A percentile compares a stretch with the other conserved stretches of the same genome.
Evolutionary conservation across 2,888 invertebrate species (phyloP).

Genomic region (Anticlea derivata): DNA sequence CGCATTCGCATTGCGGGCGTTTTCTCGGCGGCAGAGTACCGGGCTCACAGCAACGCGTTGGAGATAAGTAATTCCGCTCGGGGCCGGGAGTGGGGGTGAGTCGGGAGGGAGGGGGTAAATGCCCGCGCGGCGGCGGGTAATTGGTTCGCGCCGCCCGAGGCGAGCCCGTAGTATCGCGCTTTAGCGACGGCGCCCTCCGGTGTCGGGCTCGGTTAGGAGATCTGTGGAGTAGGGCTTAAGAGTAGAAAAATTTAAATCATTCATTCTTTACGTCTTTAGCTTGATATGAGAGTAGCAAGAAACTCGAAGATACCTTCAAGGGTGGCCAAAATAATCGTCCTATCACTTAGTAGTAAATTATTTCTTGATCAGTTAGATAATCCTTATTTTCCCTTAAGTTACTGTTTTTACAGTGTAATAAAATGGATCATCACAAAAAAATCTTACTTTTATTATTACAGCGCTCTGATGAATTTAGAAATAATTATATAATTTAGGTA

Average conservation of each 20-base stretch:
- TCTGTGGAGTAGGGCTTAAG: slow-evolving; percentile 53
- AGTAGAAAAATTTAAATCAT: slow-evolving; percentile 31
- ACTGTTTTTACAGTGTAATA: no score
- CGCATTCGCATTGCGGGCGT: slow-evolving; percentile 76
- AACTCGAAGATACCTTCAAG: no score
- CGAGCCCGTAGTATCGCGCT: slow-evolving; percentile 83
- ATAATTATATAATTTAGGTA: no score
- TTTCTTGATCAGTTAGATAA: no score
- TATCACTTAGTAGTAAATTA: no score
- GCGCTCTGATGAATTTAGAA: no score
- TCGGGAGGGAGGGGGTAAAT: slow-evolving; percentile 68
- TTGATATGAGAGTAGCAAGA: no score
- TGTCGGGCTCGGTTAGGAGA: slow-evolving; percentile 65
- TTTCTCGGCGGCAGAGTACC: slow-evolving; percentile 76
- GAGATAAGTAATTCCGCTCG: slow-evolving; percentile 71
- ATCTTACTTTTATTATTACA: not conserved
- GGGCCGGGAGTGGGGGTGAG: slow-evolving; percentile 46
- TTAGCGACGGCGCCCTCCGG: slow-evolving; percentile 84
- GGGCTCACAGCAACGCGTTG: slow-evolving; percentile 61
- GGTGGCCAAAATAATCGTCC: no score
- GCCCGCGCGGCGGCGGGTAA: slow-evolving; percentile 80
- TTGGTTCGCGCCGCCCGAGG: slow-evolving; percentile 84
- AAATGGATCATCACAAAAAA: no score
- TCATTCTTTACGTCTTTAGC: slow-evolving; percentile 25
- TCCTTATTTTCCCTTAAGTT: no score